Conservation (phyloP, 2,113 vertebrate species). For the Ochotona princeps region DNA sequence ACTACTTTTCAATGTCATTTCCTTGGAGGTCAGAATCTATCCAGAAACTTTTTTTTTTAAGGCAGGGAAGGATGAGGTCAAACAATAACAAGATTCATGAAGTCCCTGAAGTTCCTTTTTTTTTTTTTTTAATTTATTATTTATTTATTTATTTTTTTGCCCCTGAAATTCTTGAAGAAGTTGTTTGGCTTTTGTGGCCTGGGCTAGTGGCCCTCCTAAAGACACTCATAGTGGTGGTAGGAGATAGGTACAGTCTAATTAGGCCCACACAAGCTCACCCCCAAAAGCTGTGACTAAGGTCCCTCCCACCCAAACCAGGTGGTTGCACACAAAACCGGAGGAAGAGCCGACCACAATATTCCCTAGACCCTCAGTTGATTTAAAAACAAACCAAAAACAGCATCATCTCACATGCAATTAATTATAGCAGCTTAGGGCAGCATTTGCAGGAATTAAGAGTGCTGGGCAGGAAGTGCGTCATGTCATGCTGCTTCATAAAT, state of each 20-base stretch:
- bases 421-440: not conserved
- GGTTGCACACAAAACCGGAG: not conserved
- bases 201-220: not conserved
- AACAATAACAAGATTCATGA: not conserved
- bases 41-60: not conserved
- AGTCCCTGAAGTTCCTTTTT: too few species aligned
- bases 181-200: not conserved
- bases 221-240: not conserved
- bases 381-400: too few species aligned
- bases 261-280: not conserved
- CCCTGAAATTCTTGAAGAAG: conserved; percentile 29
- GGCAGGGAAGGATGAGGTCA: too few species aligned
- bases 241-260: not conserved
- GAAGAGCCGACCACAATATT: not conserved
- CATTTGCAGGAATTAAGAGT: not conserved
- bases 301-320: not conserved
- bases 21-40: not conserved
- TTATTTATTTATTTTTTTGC: too few species aligned
- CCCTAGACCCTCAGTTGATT: not conserved
- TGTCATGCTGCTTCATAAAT: not conserved
- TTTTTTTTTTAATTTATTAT: too few species aligned
- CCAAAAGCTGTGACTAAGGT: not conserved
- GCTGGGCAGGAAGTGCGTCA: not conserved
- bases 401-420: not conserved
- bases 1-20: not conserved